phyloP scores from a whole-genome alignment of 2,113 vertebrate genomes.

The Python bivittatus region DNA sequence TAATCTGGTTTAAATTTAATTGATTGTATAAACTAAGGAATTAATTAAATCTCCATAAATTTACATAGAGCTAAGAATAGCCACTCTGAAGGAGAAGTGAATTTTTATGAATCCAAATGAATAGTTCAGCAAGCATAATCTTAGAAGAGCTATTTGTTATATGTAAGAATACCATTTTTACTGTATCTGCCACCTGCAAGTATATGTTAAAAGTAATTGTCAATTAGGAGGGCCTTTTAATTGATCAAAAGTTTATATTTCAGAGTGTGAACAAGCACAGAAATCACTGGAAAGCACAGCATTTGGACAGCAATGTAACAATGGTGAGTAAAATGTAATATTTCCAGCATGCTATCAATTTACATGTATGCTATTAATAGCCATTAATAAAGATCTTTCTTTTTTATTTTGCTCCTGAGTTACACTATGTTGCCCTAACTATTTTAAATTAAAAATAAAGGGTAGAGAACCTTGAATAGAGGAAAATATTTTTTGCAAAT shows the following conservation, averaged over 20 bases:
- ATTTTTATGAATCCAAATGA: not conserved
- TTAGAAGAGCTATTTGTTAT: not conserved
- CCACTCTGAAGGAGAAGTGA: not conserved
- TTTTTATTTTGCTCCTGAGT: not conserved
- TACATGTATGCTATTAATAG: not conserved
- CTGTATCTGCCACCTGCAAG: not conserved
- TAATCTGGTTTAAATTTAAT: not conserved
- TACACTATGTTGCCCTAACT: not conserved
- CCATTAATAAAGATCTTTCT: not conserved
- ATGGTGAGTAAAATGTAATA: constrained; percentile 79
- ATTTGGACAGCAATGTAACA: constrained; percentile 89
- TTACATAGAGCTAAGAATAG: not conserved
- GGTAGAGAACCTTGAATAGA: not conserved
- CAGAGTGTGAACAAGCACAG: constrained; percentile 90
- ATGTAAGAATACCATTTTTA: not conserved
- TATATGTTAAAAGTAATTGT: not conserved
- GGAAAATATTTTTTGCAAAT: not conserved
- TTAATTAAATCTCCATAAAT: not conserved
- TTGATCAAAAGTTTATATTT: constrained; percentile 37
- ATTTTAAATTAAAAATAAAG: rapidly evolving
- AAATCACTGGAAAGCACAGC: constrained; percentile 86
- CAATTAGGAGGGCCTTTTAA: not conserved
- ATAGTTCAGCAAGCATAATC: not conserved
- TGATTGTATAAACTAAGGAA: not conserved
- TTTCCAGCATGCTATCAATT: not conserved